phyloP scores from a whole-genome alignment of 2,797 vertebrate species.

The Paratrypauchen microcephalus region DNA sequence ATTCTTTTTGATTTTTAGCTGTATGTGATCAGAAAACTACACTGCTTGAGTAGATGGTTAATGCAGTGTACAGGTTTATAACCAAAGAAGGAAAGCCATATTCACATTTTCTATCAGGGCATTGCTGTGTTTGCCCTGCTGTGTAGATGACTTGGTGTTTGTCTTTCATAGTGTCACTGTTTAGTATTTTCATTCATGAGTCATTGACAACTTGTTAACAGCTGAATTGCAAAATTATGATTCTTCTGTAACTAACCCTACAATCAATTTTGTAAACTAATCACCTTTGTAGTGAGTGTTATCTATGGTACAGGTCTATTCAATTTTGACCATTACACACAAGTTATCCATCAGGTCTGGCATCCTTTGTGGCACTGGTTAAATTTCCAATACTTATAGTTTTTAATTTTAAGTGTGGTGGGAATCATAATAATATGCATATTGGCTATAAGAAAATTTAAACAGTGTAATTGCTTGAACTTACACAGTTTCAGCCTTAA shows the following conservation, averaged over 20 bases:
- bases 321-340: slow-evolving; percentile 8
- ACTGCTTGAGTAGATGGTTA: background rate
- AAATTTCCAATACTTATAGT: slow-evolving; percentile 15
- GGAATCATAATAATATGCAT: background rate
- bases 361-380: background rate
- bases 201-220: background rate
- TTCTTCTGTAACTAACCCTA: background rate
- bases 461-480: background rate
- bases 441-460: background rate
- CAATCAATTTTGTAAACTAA: background rate
- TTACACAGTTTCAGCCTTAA: slow-evolving; percentile 76
- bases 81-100: slow-evolving; percentile 82
- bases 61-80: slow-evolving; percentile 35
- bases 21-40: background rate
- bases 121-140: slow-evolving; percentile 25
- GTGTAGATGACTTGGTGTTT: slow-evolving; percentile 22
- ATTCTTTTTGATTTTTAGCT: background rate
- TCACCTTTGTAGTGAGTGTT: background rate
- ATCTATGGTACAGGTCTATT: slow-evolving; percentile 1
- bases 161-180: slow-evolving; percentile 32
- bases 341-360: slow-evolving; percentile 37
- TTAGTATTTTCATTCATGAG: slow-evolving; percentile 17
- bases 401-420: slow-evolving; percentile 25
- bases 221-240: background rate
- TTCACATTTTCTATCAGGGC: slow-evolving; percentile 30